These are phyloP conservation scores for Fratercula arctica DNA, from an alignment of 2,797 vertebrate genomes.

Conservation along the genomic window DNA sequence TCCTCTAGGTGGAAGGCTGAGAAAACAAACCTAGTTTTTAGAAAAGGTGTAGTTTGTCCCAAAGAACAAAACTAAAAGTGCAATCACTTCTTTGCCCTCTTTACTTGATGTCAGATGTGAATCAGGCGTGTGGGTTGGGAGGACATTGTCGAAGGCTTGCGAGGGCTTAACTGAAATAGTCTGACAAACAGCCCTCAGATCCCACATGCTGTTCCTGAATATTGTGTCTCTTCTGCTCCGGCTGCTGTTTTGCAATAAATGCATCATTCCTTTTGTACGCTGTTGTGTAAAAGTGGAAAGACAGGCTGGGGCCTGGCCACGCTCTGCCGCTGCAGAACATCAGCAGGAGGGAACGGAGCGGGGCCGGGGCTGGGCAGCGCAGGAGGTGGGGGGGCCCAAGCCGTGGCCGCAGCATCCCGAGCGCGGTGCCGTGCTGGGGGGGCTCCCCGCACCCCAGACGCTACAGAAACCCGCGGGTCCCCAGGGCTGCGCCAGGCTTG, in stretches of 20 bases:
- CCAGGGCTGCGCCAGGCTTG: background rate
- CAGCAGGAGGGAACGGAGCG: background rate
- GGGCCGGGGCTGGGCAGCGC: background rate
- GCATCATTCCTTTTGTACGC: background rate
- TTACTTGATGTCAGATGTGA: background rate
- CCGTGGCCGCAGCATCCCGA: rapidly evolving
- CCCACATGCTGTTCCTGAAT: background rate
- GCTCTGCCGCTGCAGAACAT: background rate
- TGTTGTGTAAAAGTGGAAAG: constrained; percentile 64
- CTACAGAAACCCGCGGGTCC: rapidly evolving
- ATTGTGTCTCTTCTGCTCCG: background rate
- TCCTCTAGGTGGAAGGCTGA: constrained; percentile 35
- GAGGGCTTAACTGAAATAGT: background rate
- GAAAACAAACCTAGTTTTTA: background rate
- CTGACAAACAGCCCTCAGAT: constrained; percentile 26
- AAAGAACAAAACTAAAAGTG: background rate
- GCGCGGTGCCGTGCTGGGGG: rapidly evolving
- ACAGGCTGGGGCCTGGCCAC: background rate
- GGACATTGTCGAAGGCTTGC: background rate
- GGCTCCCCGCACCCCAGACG: rapidly evolving
- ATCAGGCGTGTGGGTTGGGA: constrained; percentile 6
- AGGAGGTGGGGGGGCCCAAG: background rate
- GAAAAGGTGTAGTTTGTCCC: background rate
- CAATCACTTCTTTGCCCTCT: background rate
- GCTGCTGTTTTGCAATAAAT: constrained; percentile 39